These are phyloP conservation scores for Regulus satrapa DNA, from an alignment of 2,113 vertebrate species.

Conservation along the genomic window DNA sequence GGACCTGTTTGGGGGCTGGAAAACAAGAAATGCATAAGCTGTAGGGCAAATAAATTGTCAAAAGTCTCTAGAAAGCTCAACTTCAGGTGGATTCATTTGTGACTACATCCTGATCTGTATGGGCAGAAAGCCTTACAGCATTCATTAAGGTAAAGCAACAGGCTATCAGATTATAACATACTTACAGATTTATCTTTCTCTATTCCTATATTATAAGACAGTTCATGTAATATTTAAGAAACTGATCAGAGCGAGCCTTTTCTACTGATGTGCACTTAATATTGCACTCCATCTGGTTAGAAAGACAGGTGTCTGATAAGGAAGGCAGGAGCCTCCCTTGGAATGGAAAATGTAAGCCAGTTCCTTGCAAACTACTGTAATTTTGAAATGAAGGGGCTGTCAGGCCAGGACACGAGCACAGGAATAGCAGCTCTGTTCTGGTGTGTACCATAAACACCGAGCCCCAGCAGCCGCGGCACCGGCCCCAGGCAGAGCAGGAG, in stretches of 20 bases:
- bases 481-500: rapidly evolving
- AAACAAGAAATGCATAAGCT: rapidly evolving
- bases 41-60: not conserved
- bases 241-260: not conserved
- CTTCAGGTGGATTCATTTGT: not conserved
- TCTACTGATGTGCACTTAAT: not conserved
- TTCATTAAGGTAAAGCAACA: not conserved
- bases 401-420: rapidly evolving
- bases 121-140: not conserved
- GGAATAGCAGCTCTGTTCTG: not conserved
- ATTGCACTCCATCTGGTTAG: not conserved
- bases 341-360: not conserved
- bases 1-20: not conserved
- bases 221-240: not conserved
- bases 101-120: not conserved
- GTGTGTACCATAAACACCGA: too few species aligned
- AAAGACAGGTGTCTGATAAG: not conserved
- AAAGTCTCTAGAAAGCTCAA: not conserved
- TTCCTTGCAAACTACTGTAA: rapidly evolving
- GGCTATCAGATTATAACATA: not conserved
- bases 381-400: not conserved
- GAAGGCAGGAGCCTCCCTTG: not conserved
- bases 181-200: not conserved
- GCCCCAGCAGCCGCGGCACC: rapidly evolving
- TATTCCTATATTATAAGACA: not conserved